Base-by-base conservation (phyloP, 1,140 invertebrate species). In the Parapsyche elsis region DNA sequence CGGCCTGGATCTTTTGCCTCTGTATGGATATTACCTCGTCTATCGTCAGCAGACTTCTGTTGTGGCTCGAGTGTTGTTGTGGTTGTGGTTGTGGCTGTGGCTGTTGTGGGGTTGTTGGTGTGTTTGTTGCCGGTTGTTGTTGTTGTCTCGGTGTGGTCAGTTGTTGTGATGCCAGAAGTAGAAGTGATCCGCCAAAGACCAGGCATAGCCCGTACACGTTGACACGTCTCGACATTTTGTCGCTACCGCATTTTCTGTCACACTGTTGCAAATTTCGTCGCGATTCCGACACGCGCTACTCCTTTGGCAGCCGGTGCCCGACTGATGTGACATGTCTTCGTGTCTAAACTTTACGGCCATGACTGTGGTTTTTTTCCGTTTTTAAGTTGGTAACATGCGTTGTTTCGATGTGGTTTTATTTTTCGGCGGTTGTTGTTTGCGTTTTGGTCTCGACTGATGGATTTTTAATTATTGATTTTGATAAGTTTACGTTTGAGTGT, bases 11-110 rank as follows among this genome's bases (percentile, higher is more conserved):
- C 24, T 88, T 84, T 38, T 83, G 85, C 74, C 91, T 87, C 85
- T 93, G 91, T 53, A 88, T 86, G 71, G 90, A 87, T 46, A 93
- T 84, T 19, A 92, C 89, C 73, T 92, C 90, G 73, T 90, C 86
- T 80, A 92, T 90, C 78, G 86, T 1, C n/a, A 61, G 57, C 14
- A 19, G 85, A 78, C 85, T 86, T 67, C 85, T 85, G 78, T 85
- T 83, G 82, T 87, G 78, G 59, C 81, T 78, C 85, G 84, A 86
- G 53, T 79, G 81, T n/a, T 19, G 71, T 10, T 77, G 79, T 30
- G 64, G 71, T 71, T 73, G 71, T 0, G 81, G 71, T 49, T 38
- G 45, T 24, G 38, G 45, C 45, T 45, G 75, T 9, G 49, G 24
- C 70, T 30, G 38, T n/a, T 38, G 24, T 30, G 70, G 14, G 19